phyloP scores from a whole-genome alignment of 1,140 invertebrate species.

The Portunus trituberculatus region DNA sequence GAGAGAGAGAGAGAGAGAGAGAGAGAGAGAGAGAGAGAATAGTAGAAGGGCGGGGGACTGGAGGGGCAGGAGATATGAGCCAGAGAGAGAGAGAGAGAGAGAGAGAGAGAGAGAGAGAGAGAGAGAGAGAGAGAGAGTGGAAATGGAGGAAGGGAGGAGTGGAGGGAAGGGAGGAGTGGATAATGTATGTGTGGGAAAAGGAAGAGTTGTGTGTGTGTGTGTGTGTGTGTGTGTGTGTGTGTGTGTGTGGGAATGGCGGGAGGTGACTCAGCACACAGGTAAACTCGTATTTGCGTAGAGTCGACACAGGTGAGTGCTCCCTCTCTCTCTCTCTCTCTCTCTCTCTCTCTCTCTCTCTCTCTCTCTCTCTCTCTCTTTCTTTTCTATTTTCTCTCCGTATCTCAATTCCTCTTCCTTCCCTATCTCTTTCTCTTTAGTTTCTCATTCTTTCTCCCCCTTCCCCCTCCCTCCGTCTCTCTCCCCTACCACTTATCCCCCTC shows the following conservation, averaged over 20 bases:
- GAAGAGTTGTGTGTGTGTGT: neutral
- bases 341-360: slow-evolving; percentile 20
- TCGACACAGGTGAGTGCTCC: neutral
- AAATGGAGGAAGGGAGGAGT: no score
- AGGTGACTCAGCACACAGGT: neutral
- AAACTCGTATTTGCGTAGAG: neutral
- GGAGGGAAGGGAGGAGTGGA: neutral
- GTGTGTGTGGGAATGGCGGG: neutral
- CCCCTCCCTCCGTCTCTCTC: neutral
- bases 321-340: neutral
- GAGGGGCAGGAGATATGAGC: no score
- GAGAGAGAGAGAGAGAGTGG: neutral
- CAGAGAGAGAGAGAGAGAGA: no score
- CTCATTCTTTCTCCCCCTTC: neutral
- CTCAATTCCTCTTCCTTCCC: neutral
- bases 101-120: neutral
- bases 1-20: no score
- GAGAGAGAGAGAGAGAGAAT: no score
- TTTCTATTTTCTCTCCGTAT: neutral
- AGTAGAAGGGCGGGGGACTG: no score
- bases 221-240: slow-evolving; percentile 12
- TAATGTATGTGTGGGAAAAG: neutral
- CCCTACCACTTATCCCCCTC: neutral
- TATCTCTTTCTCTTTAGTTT: neutral
- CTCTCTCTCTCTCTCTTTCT: slow-evolving; percentile 9